Evolutionary conservation across 2,113 vertebrate species (phyloP).

Genomic region (Tragelaphus scriptus): DNA sequence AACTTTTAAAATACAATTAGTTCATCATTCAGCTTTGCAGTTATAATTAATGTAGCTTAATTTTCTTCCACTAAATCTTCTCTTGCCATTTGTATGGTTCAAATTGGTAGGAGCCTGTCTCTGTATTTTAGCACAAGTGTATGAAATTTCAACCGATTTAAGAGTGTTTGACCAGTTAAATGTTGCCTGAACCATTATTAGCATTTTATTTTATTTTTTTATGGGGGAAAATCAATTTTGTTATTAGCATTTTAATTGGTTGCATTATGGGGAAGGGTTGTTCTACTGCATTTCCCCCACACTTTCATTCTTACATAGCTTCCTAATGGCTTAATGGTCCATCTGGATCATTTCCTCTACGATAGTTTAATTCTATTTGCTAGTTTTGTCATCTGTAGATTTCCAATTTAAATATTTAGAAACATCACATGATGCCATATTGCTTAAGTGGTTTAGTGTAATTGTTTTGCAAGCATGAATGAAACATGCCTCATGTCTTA

Average conservation of each 20-base stretch:
- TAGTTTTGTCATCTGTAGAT: conserved; percentile 54
- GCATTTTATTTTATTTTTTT: conserved; percentile 45
- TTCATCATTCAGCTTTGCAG: neutral
- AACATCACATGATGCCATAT: conserved; percentile 42
- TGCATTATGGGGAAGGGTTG: conserved; percentile 28
- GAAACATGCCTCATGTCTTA: neutral
- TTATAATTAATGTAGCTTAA: neutral
- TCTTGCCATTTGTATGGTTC: neutral
- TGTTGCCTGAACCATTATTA: conserved; percentile 42
- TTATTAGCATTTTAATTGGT: conserved; percentile 60
- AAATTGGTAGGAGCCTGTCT: neutral
- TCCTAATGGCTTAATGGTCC: conserved; percentile 58
- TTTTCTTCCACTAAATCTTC: neutral
- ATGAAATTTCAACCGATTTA: conserved; percentile 11
- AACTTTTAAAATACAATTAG: neutral
- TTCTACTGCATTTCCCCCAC: conserved; percentile 19
- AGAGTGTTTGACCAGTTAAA: conserved; percentile 53
- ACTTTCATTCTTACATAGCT: conserved; percentile 15
- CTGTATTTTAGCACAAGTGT: neutral
- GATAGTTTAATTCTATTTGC: conserved; percentile 64
- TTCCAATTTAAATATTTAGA: conserved; percentile 66
- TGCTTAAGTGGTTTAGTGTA: conserved; percentile 36
- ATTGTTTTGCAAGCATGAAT: conserved; percentile 42
- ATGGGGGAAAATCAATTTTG: neutral
- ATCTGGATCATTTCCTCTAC: conserved; percentile 64